Evolutionary conservation across 2,888 invertebrate genomes (phyloP), one percentile per base, ranked within the genome.

Genomic region (Glyphotaelius pellucidus): DNA sequence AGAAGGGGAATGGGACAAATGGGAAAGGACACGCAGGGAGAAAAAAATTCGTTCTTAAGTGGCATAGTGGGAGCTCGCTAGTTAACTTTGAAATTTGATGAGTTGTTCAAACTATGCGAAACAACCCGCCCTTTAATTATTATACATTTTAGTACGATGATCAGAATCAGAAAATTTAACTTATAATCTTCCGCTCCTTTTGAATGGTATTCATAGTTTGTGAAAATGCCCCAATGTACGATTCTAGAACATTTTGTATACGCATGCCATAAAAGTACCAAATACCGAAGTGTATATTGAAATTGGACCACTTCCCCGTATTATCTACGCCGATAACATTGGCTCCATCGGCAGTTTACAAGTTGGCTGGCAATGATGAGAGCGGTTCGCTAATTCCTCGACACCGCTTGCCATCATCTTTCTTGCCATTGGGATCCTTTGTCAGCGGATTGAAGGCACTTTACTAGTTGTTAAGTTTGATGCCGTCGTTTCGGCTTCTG

Each of bases 401-500:
- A 38, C 83, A 90, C 80, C 89, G 38, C 35, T 80, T 80, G 31
- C 81, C 90, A 80, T 80, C 90, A 81, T 81, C 81, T 80, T 52
- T 30, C 90, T 81, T 25, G 89, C 90, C 84, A 84, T 90, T 79
- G 90, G 84, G 32, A 90, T 52, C 90, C 90, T 90, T 90, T 90
- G 84, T 90, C 90, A 84, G 79, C 83, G 90, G 90, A 90, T 90
- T 90, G 84, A 84, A 84, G 90, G 84, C 83, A 47, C 84, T 91
- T 91, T 84, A 91, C 79, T 79, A 84, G 91, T 89, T 67, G 79
- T 91, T 84, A 89, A 89, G 89, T 91, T 89, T 89, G 91, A 83
- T 84, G 80, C 19, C 38, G 89, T 52, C 89, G 83, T 89, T 89
- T 67, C 67, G 67, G 83, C 32, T 67, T 30, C 79, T 91, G 89